Evolutionary conservation across 2,797 vertebrate species (phyloP), one percentile per base, ranked within the genome.

Genomic region (Emys orbicularis): DNA sequence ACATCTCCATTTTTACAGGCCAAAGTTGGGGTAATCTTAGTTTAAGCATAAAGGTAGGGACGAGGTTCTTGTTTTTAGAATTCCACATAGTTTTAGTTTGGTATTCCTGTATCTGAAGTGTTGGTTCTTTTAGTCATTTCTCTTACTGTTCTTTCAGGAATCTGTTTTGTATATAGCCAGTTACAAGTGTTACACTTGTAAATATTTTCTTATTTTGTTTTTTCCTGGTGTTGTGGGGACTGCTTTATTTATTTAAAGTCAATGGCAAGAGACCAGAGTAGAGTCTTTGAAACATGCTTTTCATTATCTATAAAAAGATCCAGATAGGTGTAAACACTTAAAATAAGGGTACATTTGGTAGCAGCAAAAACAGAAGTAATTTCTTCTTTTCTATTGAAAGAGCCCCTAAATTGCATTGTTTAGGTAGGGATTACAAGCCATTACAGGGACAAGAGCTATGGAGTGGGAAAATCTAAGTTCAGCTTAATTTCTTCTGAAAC

Each of bases 191-290:
- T 93, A 90, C 92, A 54, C 27, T 74, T 81, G 5, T 49, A 89
- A 59, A 49, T 88, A 82, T 88, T 88, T 94, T 92, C 92, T 49
- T 13, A 4, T 83, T 89, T 87, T 93, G 15, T 61, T 86, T 29
- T 1, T 41, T 79, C 12, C 23, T 94, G 59, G 41, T 72, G 86
- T 90, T 93, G 34, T 68, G 65, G 18, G 18, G 65, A 68, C n/a
- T 21, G n/a, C 65, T 68, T 37, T 37, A 9, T 37, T 68, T 68
- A 68, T 68, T 68, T 68, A 68, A 68, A 37, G 65, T 85, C 29
- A 23, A 23, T 57, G 84, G 4, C 81, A 90, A 59, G 31, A 52
- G 44, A 90, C 37, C 57, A 34, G 25, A 21, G 81, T 13, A 74
- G 80, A 54, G 72, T 81, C 79, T 79, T 94, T 53, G 59, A 91